phyloP scores from a whole-genome alignment of 2,888 invertebrate genomes.

The Periphyllus acericola region DNA sequence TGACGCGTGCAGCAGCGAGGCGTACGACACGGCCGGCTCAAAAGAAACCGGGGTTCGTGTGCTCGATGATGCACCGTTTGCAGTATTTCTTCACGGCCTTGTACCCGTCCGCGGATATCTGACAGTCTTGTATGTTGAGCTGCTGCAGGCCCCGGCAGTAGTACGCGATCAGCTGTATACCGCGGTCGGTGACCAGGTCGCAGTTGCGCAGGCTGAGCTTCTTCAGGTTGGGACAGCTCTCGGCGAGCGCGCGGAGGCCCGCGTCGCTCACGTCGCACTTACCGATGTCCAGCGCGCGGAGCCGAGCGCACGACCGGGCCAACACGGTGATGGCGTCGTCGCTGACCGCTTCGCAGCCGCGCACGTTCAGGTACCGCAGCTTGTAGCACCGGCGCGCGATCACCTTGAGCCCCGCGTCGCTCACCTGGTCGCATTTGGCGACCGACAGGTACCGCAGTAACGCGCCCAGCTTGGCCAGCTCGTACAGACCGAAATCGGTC shows the following conservation, averaged over 20 bases:
- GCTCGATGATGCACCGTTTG: slow-evolving; percentile 91
- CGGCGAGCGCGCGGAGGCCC: slow-evolving; percentile 85
- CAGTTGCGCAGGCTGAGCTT: slow-evolving; percentile 90
- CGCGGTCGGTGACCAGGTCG: slow-evolving; percentile 89
- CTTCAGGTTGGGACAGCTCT: slow-evolving; percentile 89
- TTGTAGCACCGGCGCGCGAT: slow-evolving; percentile 89
- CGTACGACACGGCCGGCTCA: slow-evolving; percentile 65
- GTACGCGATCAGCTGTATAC: slow-evolving; percentile 87
- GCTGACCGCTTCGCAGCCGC: slow-evolving; percentile 94
- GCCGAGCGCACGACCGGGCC: slow-evolving; percentile 84
- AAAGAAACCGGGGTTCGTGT: slow-evolving; percentile 94
- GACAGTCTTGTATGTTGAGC: slow-evolving; percentile 92
- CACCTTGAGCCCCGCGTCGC: slow-evolving; percentile 88
- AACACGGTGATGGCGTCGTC: slow-evolving; percentile 90
- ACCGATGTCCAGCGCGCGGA: slow-evolving; percentile 89
- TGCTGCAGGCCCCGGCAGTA: slow-evolving; percentile 90
- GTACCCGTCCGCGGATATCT: slow-evolving; percentile 88
- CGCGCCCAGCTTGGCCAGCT: slow-evolving; percentile 85
- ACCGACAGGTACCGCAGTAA: slow-evolving; percentile 92
- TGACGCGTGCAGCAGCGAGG: neutral
- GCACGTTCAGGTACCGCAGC: slow-evolving; percentile 86
- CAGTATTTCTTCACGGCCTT: slow-evolving; percentile 92
- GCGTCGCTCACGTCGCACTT: slow-evolving; percentile 94
- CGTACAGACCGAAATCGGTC: slow-evolving; percentile 90
- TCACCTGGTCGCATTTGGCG: slow-evolving; percentile 92